Evolutionary conservation across 2,113 vertebrate species (phyloP), one percentile per base, ranked within the genome.

Genomic region (Muntiacus muntjak): DNA sequence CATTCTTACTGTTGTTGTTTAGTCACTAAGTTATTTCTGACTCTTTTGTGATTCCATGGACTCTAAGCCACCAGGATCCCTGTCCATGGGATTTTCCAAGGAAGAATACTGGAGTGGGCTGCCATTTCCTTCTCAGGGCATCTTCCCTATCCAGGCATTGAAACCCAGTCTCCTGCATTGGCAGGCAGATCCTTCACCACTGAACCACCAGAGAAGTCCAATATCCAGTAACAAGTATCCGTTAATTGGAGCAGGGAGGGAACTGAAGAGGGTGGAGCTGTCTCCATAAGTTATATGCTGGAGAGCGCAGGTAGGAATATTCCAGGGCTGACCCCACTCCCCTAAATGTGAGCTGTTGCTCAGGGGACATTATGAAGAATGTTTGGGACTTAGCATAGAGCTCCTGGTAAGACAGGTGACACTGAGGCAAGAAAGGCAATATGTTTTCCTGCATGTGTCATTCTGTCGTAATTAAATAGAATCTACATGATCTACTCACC

Each of bases 281-380:
- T 12, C 6, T 90, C 7, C 10, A 21, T 2, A 28, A 54, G 1
- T 5, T 10, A 7, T 15, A 40, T 16, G 3, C 3, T 45, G 4
- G 5, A 3, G 7, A 14, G 67, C 6, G 3, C 1, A 83, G 7
- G 86, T 15, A 60, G 5, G 2, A 25, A 15, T 52, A 8, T 54
- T 1, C 28, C 30, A 50, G 19, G 17, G 2, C 11, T 54, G 9
- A 40, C 2, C 23, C 7, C 0, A 2, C 0, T 47, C 15, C n/a
- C 5, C 81, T n/a, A n/a, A 40, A 36, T 92, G 3, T 2, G 16
- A 58, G 14, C 12, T 60, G 3, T 19, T 45, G 13, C 28, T 64
- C 7, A 4, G 2, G 4, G 12, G 13, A 67, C 5, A 58, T 19
- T 78, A 45, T 40, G 17, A 94, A 55, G 25, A 55, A 58, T 2